These are phyloP conservation scores for Ammodramus savannarum DNA, from an alignment of 2,113 vertebrate species.

Conservation along the genomic window DNA sequence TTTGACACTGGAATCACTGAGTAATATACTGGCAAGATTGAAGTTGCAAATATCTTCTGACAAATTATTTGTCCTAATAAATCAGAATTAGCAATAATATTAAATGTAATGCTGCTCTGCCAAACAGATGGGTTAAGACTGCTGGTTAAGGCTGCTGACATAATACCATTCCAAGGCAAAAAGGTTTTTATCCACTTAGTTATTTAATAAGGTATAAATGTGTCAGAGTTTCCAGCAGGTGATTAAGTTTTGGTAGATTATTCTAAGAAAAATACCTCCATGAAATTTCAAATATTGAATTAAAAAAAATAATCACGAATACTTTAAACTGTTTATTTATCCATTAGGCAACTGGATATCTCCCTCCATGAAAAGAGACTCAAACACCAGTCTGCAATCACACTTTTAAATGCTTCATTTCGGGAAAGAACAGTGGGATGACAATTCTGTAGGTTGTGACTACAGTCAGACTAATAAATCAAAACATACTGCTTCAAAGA, in stretches of 20 bases:
- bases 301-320: not conserved
- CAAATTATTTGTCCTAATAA: not conserved
- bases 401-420: not conserved
- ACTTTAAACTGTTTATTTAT: not conserved
- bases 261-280: not conserved
- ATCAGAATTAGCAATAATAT: not conserved
- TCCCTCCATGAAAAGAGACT: not conserved
- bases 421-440: not conserved
- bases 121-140: not conserved
- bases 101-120: not conserved
- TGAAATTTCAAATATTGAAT: not conserved
- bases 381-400: not conserved
- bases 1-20: not conserved
- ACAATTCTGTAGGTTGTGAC: not conserved
- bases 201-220: not conserved
- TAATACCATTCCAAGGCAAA: not conserved
- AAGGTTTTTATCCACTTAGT: not conserved
- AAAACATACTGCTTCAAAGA: not conserved
- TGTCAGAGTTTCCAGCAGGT: not conserved
- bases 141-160: not conserved
- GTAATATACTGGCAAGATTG: not conserved
- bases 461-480: not conserved
- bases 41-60: not conserved
- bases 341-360: not conserved
- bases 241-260: not conserved